Evolutionary conservation across 2,113 vertebrate genomes (phyloP).

Genomic region (Fregata magnificens): DNA sequence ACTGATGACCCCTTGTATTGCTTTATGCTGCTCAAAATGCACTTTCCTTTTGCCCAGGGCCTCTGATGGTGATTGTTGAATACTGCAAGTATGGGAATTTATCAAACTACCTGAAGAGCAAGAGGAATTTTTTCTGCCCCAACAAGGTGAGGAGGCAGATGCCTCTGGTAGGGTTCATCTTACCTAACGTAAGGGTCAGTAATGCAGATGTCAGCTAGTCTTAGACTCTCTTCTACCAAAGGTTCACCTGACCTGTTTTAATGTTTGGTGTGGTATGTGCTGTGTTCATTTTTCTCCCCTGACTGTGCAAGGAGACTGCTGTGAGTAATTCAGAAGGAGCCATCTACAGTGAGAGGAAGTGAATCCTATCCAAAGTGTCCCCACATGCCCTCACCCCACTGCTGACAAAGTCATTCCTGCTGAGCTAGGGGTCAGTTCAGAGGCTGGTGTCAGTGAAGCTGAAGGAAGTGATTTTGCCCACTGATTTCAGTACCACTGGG

Average conservation of each 20-base stretch:
- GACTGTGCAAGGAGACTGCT: neutral
- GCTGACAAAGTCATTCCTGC: slow-evolving; percentile 4
- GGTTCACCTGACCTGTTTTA: neutral
- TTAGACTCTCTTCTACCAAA: neutral
- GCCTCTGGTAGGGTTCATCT: neutral
- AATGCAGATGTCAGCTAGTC: neutral
- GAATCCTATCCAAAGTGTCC: neutral
- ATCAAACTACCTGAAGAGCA: slow-evolving; percentile 91
- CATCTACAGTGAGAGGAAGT: neutral
- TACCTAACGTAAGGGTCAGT: rapidly evolving
- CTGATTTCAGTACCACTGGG: neutral
- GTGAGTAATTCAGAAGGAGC: neutral
- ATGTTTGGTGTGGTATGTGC: neutral
- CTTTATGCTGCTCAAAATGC: neutral
- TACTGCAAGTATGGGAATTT: slow-evolving; percentile 93
- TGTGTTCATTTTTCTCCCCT: neutral
- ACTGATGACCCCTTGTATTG: neutral
- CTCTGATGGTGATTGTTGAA: slow-evolving; percentile 95
- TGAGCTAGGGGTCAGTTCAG: neutral
- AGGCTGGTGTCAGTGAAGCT: neutral
- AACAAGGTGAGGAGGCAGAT: slow-evolving; percentile 76
- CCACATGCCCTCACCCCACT: neutral
- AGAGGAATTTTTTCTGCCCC: slow-evolving; percentile 84
- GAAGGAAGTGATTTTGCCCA: slow-evolving; percentile 39
- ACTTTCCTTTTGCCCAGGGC: slow-evolving; percentile 73